Base-by-base conservation (phyloP, 2,888 invertebrate species). In the Pristionchus fissidentatus region DNA sequence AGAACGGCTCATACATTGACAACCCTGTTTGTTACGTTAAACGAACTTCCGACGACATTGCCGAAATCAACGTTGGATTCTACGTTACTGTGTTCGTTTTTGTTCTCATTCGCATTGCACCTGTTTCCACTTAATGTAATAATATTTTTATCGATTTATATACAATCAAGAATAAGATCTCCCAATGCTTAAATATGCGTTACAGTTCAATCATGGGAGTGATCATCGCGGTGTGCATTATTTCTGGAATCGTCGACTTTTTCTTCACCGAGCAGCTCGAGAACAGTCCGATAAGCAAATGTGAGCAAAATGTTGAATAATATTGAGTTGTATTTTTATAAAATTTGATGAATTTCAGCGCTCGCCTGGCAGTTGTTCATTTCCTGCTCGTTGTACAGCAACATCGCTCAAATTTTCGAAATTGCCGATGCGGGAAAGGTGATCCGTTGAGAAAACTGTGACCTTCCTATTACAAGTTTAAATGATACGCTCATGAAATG, bases 151-250 rank as follows among this genome's bases (percentile, higher is more conserved):
- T n/a, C n/a, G n/a, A n/a, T n/a, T n/a, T n/a, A n/a, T n/a, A n/a
- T n/a, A n/a, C n/a, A n/a, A n/a, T n/a, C n/a, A 15, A 49, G 19
- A 49, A 49, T 49, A 10, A 15, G 19, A 49, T 15, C 10, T 49
- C 10, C 19, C 10, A 49, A 15, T 49, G 10, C 8, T 60, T 8
- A 60, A 60, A 15, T 60, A 15, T 19, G n/a, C 66, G 7, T 62
- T 62, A 4, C 62, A 79, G 79, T n/a, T 55, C 79, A 19, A 22
- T 79, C 4, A 79, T 79, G 79, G 79, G 79, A 32, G 10, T 26
- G 0, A 46, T 79, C 41, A 22, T 41, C 19, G 22, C 38, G 1
- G 0, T 79, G 3, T 55, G 43, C 15, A 2, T 55, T 19, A 19
- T 43, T 19, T 26, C 60, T 19, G 60, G 80, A 0, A 29, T 60